These are phyloP conservation scores for Leuctra nigra DNA, from an alignment of 2,888 invertebrate genomes.

Conservation along the genomic window DNA sequence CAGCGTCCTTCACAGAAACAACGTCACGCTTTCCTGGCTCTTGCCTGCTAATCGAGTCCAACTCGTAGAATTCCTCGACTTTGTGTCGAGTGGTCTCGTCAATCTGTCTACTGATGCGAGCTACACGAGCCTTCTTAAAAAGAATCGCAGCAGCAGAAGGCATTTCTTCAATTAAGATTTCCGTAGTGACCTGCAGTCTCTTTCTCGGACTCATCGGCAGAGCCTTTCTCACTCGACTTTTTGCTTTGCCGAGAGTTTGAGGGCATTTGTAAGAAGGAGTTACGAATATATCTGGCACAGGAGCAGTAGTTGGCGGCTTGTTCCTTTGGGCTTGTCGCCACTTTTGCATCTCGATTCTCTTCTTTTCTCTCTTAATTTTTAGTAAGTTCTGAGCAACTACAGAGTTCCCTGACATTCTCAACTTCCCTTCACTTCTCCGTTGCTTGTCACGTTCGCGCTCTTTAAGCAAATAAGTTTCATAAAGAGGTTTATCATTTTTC, in stretches of 20 bases:
- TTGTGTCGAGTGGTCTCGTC: no score
- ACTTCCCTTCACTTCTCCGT: neutral
- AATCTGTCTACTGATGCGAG: no score
- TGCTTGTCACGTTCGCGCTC: neutral
- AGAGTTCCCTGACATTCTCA: neutral
- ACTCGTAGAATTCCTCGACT: neutral
- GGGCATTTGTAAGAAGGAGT: neutral
- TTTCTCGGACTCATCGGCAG: neutral
- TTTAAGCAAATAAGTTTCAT: neutral
- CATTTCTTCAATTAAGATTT: neutral
- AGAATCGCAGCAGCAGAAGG: neutral
- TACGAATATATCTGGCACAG: no score
- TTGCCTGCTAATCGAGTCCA: constrained; percentile 6
- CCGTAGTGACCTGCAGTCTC: neutral
- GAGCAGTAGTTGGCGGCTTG: neutral
- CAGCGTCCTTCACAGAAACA: constrained; percentile 11
- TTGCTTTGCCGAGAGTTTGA: neutral
- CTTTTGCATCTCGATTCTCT: neutral
- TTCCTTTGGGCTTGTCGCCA: neutral
- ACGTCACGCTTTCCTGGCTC: constrained; percentile 15
- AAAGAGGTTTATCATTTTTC: neutral
- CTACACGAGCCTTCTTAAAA: no score
- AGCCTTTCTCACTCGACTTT: neutral
- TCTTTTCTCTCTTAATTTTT: neutral
- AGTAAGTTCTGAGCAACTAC: neutral